phyloP scores from a whole-genome alignment of 2,888 invertebrate species.

The Ctenicera cuprea region DNA sequence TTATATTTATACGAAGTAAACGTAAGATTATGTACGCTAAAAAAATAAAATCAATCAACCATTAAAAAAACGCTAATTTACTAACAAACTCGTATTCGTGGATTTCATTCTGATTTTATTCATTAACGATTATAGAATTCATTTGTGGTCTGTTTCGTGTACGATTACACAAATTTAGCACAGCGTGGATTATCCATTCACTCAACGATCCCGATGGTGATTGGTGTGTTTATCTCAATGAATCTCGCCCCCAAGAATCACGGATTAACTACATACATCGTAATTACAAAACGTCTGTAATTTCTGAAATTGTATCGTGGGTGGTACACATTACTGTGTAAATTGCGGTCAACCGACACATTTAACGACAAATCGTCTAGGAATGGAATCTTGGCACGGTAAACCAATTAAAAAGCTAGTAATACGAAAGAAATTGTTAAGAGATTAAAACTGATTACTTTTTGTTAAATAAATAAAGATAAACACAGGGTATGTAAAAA shows the following conservation, averaged over 20 bases:
- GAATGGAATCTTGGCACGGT: background rate
- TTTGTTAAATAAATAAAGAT: too few species aligned
- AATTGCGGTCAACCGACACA: background rate
- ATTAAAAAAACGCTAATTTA: too few species aligned
- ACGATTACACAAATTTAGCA: conserved; percentile 23
- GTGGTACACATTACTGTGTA: background rate
- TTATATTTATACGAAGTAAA: too few species aligned
- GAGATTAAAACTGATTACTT: too few species aligned
- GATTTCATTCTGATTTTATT: background rate
- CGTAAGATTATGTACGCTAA: too few species aligned
- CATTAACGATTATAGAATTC: background rate
- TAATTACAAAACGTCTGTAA: conserved; percentile 13
- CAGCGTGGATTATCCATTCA: conserved; percentile 22
- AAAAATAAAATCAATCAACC: too few species aligned
- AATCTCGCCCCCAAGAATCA: conserved; percentile 19
- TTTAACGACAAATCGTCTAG: background rate
- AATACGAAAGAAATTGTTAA: background rate
- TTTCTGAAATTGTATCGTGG: conserved; percentile 16
- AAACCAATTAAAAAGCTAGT: background rate
- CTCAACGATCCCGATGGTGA: conserved; percentile 3
- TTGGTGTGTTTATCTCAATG: conserved; percentile 29
- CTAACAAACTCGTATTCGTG: background rate
- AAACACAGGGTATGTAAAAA: too few species aligned
- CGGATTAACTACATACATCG: background rate
- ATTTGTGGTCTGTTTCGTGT: background rate